Percentiles rank a stretch among this genome's conserved stretches.
Conservation (phyloP, 2,888 invertebrate genomes). For the Timema podura region DNA sequence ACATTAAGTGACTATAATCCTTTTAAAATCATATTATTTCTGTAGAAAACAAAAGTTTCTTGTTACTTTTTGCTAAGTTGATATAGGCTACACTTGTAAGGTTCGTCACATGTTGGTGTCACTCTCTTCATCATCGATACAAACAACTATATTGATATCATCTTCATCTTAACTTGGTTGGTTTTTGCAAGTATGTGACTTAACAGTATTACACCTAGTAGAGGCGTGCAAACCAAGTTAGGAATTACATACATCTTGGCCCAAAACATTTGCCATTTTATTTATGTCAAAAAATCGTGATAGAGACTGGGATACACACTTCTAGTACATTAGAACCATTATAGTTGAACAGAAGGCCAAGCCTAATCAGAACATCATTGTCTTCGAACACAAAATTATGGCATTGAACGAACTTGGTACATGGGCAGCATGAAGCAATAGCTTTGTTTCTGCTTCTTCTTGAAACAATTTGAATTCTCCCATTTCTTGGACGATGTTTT, state of each 20-base stretch:
- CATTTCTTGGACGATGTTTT: neutral
- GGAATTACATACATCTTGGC: neutral
- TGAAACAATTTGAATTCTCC: neutral
- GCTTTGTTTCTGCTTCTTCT: conserved; percentile 6
- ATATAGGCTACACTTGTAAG: no score
- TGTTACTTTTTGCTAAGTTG: no score
- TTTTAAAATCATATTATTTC: no score
- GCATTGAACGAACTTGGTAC: neutral
- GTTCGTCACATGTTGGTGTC: no score
- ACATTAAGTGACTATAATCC: no score
- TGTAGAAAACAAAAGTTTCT: no score
- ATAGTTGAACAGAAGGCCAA: neutral
- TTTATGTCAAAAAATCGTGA: neutral
- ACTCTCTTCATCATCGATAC: no score
- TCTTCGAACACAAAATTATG: neutral
- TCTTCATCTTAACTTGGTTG: neutral
- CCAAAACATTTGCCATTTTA: neutral
- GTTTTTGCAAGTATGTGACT: neutral
- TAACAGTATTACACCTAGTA: neutral
- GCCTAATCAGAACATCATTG: neutral
- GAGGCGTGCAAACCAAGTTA: neutral
- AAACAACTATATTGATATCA: no score
- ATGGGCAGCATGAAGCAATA: neutral
- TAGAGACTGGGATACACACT: neutral
- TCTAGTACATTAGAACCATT: neutral